Percentiles rank a stretch among this genome's conserved stretches.
phyloP scores from a whole-genome alignment of 1,140 invertebrate species.

The Ips nitidus region DNA sequence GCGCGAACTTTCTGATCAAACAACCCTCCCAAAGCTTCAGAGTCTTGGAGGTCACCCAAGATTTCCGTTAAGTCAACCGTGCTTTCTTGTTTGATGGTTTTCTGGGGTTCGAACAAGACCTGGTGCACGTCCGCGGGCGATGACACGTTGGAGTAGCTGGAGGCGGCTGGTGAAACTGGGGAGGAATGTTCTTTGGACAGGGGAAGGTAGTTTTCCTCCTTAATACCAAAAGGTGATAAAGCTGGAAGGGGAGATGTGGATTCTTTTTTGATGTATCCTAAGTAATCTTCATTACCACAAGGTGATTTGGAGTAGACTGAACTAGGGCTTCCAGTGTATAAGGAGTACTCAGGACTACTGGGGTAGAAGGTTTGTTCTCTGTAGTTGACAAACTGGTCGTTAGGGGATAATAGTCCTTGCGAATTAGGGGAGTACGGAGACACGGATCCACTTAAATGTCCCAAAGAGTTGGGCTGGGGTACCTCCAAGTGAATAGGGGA shows the following conservation, averaged over 20 bases:
- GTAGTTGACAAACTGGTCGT: conserved; percentile 43
- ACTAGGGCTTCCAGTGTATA: conserved; percentile 46
- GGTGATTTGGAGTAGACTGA: conserved; percentile 46
- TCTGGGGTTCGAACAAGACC: conserved; percentile 42
- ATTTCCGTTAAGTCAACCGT: conserved; percentile 53
- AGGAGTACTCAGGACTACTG: conserved; percentile 48
- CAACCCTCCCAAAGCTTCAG: conserved; percentile 41
- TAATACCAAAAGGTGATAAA: conserved; percentile 50
- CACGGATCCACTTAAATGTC: conserved; percentile 39
- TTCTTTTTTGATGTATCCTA: conserved; percentile 47
- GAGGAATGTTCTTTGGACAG: conserved; percentile 33
- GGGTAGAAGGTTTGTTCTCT: conserved; percentile 46
- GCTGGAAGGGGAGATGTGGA: conserved; percentile 41
- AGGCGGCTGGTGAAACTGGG: conserved; percentile 38
- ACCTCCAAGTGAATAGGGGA: conserved; percentile 49
- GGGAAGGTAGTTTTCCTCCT: conserved; percentile 53
- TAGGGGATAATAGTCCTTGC: conserved; percentile 46
- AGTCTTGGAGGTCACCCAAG: conserved; percentile 53
- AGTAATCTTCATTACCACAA: conserved; percentile 37
- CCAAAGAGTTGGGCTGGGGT: conserved; percentile 39
- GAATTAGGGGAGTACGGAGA: conserved; percentile 44
- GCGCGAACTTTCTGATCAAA: conserved; percentile 40
- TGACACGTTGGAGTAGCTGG: conserved; percentile 38
- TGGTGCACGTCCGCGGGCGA: conserved; percentile 38
- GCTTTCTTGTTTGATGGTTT: conserved; percentile 49